A percentile compares a stretch with the other conserved stretches of the same genome.
Evolutionary conservation across 2,888 invertebrate species (phyloP).

Genomic region (Tuta absoluta): DNA sequence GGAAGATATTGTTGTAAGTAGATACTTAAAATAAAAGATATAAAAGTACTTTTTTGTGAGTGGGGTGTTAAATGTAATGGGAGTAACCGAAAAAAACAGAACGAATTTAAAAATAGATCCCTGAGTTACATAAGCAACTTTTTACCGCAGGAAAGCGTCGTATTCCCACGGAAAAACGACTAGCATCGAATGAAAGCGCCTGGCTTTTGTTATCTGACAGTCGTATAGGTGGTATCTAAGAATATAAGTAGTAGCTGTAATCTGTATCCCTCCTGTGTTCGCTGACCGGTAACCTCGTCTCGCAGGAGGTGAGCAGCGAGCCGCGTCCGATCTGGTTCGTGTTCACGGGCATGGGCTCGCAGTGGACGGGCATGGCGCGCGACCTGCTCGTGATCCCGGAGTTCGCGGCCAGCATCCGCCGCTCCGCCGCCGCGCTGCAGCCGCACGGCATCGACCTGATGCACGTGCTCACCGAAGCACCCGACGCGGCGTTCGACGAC

Average conservation of each 20-base stretch:
- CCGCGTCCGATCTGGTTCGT: conserved; percentile 95
- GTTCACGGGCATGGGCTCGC: conserved; percentile 99
- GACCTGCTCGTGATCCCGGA: conserved; percentile 90
- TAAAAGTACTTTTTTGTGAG: too few species aligned
- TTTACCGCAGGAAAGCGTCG: too few species aligned
- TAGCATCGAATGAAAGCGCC: too few species aligned
- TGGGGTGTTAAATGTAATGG: too few species aligned
- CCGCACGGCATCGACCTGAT: conserved; percentile 92
- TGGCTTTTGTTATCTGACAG: too few species aligned
- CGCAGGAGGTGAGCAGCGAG: conserved; percentile 74
- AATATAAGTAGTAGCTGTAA: neutral
- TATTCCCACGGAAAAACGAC: too few species aligned
- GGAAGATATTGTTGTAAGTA: conserved; percentile 48
- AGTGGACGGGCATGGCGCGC: conserved; percentile 98
- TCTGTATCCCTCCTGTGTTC: neutral
- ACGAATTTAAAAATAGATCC: too few species aligned
- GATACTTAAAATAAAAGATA: too few species aligned
- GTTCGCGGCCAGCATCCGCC: conserved; percentile 89
- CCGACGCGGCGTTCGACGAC: conserved; percentile 89
- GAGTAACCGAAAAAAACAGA: too few species aligned
- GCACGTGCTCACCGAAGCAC: conserved; percentile 88
- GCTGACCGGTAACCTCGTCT: neutral
- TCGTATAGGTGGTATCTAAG: too few species aligned
- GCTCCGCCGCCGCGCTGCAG: conserved; percentile 88
- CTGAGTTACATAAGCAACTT: too few species aligned